Evolutionary conservation across 2,797 vertebrate species (phyloP).

Genomic region (Aselliscus stoliczkanus): DNA sequence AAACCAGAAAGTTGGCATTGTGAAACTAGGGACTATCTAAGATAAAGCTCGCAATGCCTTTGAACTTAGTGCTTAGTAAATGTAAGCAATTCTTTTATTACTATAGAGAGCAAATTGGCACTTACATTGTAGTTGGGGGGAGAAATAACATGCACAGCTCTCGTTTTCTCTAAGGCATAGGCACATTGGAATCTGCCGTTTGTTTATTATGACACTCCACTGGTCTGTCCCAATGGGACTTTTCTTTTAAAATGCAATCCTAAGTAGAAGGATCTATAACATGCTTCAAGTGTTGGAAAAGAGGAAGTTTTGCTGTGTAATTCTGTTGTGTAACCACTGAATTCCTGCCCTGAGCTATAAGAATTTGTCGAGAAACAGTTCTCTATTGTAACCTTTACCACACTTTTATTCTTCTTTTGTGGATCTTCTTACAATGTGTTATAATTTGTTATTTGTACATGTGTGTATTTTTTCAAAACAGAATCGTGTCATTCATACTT

Average conservation of each 20-base stretch:
- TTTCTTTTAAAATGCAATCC: not conserved
- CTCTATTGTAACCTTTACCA: not conserved
- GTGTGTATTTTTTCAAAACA: not conserved
- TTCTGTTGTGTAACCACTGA: not conserved
- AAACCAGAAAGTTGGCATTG: constrained; percentile 15
- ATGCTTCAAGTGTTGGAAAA: not conserved
- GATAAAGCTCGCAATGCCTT: not conserved
- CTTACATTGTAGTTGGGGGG: not conserved
- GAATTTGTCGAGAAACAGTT: not conserved
- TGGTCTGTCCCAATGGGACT: not conserved
- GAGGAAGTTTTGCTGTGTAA: not conserved
- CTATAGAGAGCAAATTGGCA: not conserved
- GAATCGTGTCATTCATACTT: not conserved
- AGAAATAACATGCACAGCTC: not conserved
- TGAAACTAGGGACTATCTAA: constrained; percentile 39
- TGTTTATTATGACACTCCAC: not conserved
- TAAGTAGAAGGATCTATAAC: not conserved
- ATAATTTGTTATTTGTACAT: not conserved
- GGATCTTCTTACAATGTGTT: not conserved
- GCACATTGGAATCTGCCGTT: not conserved
- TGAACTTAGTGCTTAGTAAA: not conserved
- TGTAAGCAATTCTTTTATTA: not conserved
- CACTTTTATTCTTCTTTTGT: not conserved
- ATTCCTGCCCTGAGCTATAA: not conserved
- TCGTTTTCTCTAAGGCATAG: constrained; percentile 1